phyloP scores from a whole-genome alignment of 2,797 vertebrate species.

The Aldrovandia affinis region DNA sequence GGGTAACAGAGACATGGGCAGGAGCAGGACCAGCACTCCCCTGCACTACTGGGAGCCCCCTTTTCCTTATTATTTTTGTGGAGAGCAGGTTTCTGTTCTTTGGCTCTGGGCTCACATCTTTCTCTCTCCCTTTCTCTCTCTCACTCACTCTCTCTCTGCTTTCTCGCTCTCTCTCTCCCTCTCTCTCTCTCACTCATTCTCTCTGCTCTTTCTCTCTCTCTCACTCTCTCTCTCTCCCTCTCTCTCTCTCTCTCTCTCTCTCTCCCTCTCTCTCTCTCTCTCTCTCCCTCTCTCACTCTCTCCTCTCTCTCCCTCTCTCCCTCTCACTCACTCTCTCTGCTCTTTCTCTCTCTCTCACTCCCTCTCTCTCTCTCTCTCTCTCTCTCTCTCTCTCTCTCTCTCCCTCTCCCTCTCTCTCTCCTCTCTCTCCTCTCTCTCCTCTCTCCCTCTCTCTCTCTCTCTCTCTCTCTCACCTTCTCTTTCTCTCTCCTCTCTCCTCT shows the following conservation, averaged over 20 bases:
- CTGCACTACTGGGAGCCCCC: background rate
- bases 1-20: background rate
- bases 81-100: background rate
- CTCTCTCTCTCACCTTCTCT: too few relatives aligned
- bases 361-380: background rate
- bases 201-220: background rate
- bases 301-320: too few relatives aligned
- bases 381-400: too few relatives aligned
- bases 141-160: background rate
- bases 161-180: too few relatives aligned
- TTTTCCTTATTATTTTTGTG: background rate
- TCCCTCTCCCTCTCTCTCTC: too few relatives aligned
- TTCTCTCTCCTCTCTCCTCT: too few relatives aligned
- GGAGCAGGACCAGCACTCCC: background rate
- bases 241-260: constrained; percentile 16
- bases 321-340: too few relatives aligned
- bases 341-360: background rate
- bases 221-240: constrained; percentile 7
- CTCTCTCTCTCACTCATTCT: too few relatives aligned
- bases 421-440: background rate
- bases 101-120: background rate
- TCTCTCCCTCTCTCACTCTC: too few relatives aligned
- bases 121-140: background rate
- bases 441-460: background rate
- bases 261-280: too few relatives aligned